A percentile compares a stretch with the other conserved stretches of the same genome.
Evolutionary conservation across 2,888 invertebrate species (phyloP).

Genomic region (Calameuta idolon): DNA sequence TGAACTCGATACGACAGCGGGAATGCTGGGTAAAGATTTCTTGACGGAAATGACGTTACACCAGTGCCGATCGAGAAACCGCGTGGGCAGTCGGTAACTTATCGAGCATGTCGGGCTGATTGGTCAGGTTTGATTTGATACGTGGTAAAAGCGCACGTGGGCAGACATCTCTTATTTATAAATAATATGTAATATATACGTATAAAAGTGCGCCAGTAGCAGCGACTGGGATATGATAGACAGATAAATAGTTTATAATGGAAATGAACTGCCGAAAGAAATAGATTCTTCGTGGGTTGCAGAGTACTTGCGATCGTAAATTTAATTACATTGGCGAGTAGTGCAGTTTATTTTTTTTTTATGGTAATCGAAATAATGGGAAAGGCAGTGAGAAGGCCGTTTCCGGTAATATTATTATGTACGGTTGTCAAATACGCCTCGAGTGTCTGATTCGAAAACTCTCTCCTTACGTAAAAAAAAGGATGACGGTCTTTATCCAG

Average conservation of each 20-base stretch:
- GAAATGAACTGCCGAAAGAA: not conserved
- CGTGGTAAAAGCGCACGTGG: conserved; percentile 28
- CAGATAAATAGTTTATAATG: not conserved
- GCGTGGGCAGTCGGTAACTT: conserved; percentile 32
- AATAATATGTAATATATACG: conserved; percentile 24
- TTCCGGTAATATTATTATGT: not conserved
- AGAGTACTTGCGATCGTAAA: too few species aligned
- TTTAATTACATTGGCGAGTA: not conserved
- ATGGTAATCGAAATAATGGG: not conserved
- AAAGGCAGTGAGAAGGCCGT: not conserved
- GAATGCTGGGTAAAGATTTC: not conserved
- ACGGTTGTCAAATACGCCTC: not conserved
- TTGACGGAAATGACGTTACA: not conserved
- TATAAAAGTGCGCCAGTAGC: not conserved
- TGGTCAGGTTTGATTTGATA: conserved; percentile 30
- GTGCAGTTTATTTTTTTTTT: not conserved
- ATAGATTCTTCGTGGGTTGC: not conserved
- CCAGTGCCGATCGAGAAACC: conserved; percentile 31
- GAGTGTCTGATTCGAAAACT: not conserved
- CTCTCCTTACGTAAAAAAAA: not conserved
- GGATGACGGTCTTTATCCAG: not conserved
- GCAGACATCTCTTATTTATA: conserved; percentile 29
- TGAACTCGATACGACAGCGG: not conserved
- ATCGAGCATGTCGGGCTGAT: conserved; percentile 26
- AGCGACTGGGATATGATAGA: not conserved